Evolutionary conservation across 2,888 invertebrate genomes (phyloP), one percentile per base, ranked within the genome.

Genomic region (Hymenopus coronatus): DNA sequence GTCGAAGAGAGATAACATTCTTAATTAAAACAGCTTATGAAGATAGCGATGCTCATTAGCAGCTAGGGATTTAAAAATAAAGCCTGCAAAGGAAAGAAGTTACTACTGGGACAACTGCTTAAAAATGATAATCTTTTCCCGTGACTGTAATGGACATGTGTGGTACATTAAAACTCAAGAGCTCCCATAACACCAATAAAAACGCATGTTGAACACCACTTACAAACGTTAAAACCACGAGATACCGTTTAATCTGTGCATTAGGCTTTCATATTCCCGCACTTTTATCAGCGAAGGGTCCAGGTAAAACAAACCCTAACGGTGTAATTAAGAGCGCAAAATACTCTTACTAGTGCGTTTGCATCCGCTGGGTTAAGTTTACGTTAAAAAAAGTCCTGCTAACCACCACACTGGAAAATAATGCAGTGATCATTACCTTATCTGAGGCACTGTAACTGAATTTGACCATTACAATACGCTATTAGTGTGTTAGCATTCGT

Each of bases 381-480:
- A 15, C 20, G 6, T 70, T 70, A 70, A 70, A 6, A 20, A 4
- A 70, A 25, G 20, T 70, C 54, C 20, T 20, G 20, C 15, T 1
- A 70, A 25, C 54, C 54, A 40, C 40, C 1, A 20, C 2, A 20
- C 54, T 40, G 28, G n/a, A 88, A 88, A 88, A 54, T 88, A 88
- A 88, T 83, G 88, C 28, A 83, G 46, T 54, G 84, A 54, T 88
- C 84, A 88, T 84, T 88, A 88, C 83, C 88, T 88, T 84, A 84
- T 88, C 83, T 83, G 14, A 8, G 27, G 40, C 83, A 82, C 28
- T 82, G 28, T 83, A 88, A 54, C 84, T 84, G 88, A 84, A 88
- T 83, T 28, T 83, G 84, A 54, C 33, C 70, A 83, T 30, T 84
- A 84, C 83, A 54, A 84, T 84, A 88, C 84, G 46, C 84, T 88